phyloP scores from a whole-genome alignment of 2,797 vertebrate species.

The Mus caroli region DNA sequence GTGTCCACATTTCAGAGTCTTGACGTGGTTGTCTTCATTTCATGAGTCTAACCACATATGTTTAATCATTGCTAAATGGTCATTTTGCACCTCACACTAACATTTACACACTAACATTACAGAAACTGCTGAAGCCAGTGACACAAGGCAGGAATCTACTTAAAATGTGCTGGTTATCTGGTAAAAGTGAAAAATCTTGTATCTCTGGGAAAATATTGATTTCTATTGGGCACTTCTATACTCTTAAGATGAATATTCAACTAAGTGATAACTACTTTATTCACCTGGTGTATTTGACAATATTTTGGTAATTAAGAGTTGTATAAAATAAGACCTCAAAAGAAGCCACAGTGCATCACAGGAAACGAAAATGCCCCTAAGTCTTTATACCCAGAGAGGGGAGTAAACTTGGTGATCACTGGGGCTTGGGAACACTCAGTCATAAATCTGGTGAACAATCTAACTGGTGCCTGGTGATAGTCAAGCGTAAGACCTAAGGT shows the following conservation, averaged over 20 bases:
- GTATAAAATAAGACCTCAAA: slow-evolving; percentile 19
- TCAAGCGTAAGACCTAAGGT: not conserved
- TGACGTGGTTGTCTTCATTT: slow-evolving; percentile 11
- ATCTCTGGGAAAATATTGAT: slow-evolving; percentile 5
- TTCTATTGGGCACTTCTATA: slow-evolving; percentile 27
- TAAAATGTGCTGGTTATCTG: not conserved
- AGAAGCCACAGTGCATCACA: not conserved
- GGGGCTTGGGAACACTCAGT: slow-evolving; percentile 4
- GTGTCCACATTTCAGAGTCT: not conserved
- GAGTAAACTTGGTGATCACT: slow-evolving; percentile 23
- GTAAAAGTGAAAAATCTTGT: not conserved
- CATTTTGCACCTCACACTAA: not conserved
- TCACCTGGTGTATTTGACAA: slow-evolving; percentile 3
- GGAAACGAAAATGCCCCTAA: not conserved
- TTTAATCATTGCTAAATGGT: not conserved
- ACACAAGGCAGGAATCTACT: not conserved
- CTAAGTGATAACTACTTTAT: slow-evolving; percentile 27
- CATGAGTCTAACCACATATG: not conserved
- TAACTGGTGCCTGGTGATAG: slow-evolving; percentile 33
- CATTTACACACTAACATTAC: not conserved
- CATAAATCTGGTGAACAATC: not conserved
- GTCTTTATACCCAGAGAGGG: not conserved
- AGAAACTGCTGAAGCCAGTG: slow-evolving; percentile 28
- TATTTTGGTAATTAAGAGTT: slow-evolving; percentile 27
- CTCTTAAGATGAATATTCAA: slow-evolving; percentile 12